Base-by-base conservation (phyloP, 1,140 invertebrate genomes). In the Cyrtorhinus lividipennis region DNA sequence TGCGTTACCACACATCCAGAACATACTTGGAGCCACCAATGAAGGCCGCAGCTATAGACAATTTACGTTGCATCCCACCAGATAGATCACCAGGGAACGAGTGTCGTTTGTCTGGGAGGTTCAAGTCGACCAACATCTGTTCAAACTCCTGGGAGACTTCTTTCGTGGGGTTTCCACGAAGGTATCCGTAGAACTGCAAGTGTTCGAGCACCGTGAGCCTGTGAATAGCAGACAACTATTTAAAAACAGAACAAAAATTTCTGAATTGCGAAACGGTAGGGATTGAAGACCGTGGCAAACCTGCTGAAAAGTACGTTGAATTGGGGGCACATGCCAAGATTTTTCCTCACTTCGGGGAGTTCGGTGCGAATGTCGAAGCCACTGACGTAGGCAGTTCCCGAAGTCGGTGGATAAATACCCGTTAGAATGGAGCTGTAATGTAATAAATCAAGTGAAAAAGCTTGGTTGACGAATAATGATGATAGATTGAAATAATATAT, bases 241-340 rank as follows among this genome's bases (percentile, higher is more conserved):
- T 12, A 59, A 59, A 12, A 15, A 24, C 3, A 24, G 23, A n/a
- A n/a, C n/a, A n/a, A n/a, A n/a, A n/a, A n/a, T n/a, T n/a, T n/a
- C n/a, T n/a, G n/a, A n/a, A n/a, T n/a, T n/a, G n/a, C n/a, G n/a
- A n/a, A n/a, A n/a, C n/a, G n/a, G n/a, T n/a, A n/a, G n/a, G n/a
- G n/a, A n/a, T n/a, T n/a, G n/a, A n/a, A n/a, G n/a, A n/a, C n/a
- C n/a, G n/a, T n/a, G n/a, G n/a, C n/a, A n/a, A 53, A 68, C 67
- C 90, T 85, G 61, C 91, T 85, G 72, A 97, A 96, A 0, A 98
- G 78, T 65, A 97, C 87, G 73, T 98, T 92, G 72, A 96, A 91
- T 73, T 98, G 95, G 5, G 94, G 95, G 74, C 95, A 98, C 26
- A 89, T 72, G 2, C 88, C 87, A 1, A 90, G 73, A 71, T 79